Base-by-base conservation (phyloP, 1,140 invertebrate genomes). In the Pollicipes pollicipes region DNA sequence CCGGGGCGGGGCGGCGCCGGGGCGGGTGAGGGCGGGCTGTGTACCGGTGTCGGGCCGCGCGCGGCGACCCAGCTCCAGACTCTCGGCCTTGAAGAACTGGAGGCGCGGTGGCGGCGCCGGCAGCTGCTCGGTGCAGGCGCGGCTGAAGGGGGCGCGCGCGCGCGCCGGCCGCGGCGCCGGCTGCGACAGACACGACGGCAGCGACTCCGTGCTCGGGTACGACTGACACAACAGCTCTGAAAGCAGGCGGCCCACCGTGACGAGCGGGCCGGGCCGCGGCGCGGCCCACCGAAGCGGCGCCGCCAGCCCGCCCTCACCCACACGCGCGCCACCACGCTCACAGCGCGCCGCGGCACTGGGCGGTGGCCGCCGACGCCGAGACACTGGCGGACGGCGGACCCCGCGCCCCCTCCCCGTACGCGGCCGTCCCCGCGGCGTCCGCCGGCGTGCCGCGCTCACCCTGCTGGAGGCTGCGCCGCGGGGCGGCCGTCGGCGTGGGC, bases 151-250 rank as follows among this genome's bases (percentile, higher is more conserved):
- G 71, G 69, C 75, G 70, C 64, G 76, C 73, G n/a, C 72, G 70
- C 68, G 72, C 71, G 30, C 72, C 71, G 68, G 73, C 69, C 69
- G 69, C 69, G 70, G 72, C 70, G 30, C 69, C 70, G 71, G 72
- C 71, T 73, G 73, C 72, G 74, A 75, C 73, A 77, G 74, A 70
- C 75, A 73, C 68, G 75, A 73, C 72, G 76, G 77, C 72, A 80
- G 74, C 74, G 79, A 79, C 75, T 80, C 79, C 66, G 78, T 77
- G 74, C 79, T 80, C 70, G 78, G 79, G 72, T 77, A 80, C 68
- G 79, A 76, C 74, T 78, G 78, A 66, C 77, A 78, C 73, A 77
- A 78, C 74, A 78, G 71, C 72, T 80, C 79, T 80, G 77, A 45
- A 77, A 75, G 70, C 73, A 72, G 70, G 71, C 75, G 69, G 69